phyloP scores from a whole-genome alignment of 1,140 invertebrate genomes.

The Leptestheria dahalacensis region DNA sequence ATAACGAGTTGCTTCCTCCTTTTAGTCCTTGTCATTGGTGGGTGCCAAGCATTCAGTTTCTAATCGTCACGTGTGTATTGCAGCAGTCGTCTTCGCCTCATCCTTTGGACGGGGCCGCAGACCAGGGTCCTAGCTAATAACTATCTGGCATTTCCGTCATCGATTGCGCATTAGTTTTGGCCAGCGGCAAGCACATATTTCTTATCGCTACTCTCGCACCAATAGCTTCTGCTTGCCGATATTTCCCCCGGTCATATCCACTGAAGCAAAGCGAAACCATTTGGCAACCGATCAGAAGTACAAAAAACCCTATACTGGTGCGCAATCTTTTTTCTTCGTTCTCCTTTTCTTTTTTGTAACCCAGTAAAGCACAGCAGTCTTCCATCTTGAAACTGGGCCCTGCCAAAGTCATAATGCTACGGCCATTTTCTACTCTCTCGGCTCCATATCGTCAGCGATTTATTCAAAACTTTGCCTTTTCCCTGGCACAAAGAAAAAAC shows the following conservation, averaged over 20 bases:
- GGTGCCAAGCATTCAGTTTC: too few species aligned
- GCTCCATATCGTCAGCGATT: not conserved
- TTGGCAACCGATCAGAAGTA: not conserved
- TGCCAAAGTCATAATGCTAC: not conserved
- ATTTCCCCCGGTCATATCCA: too few species aligned
- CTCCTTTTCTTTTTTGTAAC: not conserved
- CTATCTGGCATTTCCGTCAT: too few species aligned
- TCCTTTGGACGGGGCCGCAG: not conserved
- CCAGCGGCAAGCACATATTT: not conserved
- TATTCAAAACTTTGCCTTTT: not conserved
- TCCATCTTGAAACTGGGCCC: not conserved
- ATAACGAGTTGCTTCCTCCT: too few species aligned
- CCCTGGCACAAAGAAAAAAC: too few species aligned
- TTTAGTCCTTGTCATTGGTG: too few species aligned
- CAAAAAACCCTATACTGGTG: not conserved
- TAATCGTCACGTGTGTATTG: too few species aligned
- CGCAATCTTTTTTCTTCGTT: not conserved
- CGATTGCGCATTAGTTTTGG: not conserved
- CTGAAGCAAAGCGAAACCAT: too few species aligned
- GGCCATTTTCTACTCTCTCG: not conserved
- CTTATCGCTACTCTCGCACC: not conserved
- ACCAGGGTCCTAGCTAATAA: not conserved
- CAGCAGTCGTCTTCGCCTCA: too few species aligned
- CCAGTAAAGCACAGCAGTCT: not conserved
- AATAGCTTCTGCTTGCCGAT: not conserved